Conservation (phyloP, 1,140 invertebrate genomes). For the Drosophila pectinifera region DNA sequence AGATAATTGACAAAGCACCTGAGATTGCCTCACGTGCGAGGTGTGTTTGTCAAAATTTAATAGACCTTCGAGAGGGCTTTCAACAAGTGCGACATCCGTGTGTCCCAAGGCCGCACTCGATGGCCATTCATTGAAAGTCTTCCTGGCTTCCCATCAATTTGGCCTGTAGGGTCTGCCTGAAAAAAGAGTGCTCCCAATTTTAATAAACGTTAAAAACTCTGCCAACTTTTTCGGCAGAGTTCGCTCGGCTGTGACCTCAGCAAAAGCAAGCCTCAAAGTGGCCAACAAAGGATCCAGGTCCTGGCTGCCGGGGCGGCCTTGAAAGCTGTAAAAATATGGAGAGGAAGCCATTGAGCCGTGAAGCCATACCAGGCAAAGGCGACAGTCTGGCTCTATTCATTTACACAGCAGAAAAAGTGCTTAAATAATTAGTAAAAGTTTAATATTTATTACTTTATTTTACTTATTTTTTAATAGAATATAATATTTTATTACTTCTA, state of each 20-base stretch:
- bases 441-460: too few species aligned
- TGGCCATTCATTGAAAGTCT: constrained; percentile 9
- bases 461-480: too few species aligned
- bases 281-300: constrained; percentile 32
- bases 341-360: constrained; percentile 26
- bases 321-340: constrained; percentile 28
- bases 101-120: constrained; percentile 15
- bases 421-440: too few species aligned
- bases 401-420: background rate
- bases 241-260: constrained; percentile 36
- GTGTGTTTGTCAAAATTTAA: constrained; percentile 28
- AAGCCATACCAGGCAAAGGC: background rate
- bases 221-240: constrained; percentile 24
- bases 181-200: constrained; percentile 18
- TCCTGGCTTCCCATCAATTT: constrained; percentile 24
- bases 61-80: constrained; percentile 16
- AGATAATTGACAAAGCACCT: constrained; percentile 39
- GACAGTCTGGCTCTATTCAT: background rate
- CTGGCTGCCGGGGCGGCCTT: constrained; percentile 25
- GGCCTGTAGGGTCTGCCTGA: background rate
- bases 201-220: constrained; percentile 40
- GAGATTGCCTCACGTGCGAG: constrained; percentile 60
- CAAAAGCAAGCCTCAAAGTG: constrained; percentile 32
- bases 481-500: too few species aligned
- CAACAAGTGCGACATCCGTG: constrained; percentile 16